Conservation (phyloP, 1,140 invertebrate genomes). For the Brachionus angularis region DNA sequence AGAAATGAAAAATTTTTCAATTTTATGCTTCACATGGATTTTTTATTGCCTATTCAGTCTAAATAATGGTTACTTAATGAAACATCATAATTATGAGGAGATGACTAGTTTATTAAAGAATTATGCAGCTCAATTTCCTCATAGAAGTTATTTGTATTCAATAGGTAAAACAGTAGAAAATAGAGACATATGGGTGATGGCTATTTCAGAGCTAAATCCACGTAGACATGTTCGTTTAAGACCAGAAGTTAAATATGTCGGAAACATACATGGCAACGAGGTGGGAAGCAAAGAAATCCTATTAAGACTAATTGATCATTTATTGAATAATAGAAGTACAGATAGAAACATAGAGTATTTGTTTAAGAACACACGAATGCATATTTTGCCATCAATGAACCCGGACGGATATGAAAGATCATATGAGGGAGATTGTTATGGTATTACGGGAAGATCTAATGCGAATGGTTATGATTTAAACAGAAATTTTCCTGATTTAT, state of each 20-base stretch:
- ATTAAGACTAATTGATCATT: slow-evolving; percentile 73
- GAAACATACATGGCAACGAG: slow-evolving; percentile 87
- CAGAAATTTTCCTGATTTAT: slow-evolving; percentile 85
- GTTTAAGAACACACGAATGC: slow-evolving; percentile 73
- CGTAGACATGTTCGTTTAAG: background rate
- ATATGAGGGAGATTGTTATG: background rate
- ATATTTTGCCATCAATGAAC: slow-evolving; percentile 81
- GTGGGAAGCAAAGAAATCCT: slow-evolving; percentile 76
- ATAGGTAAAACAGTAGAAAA: slow-evolving; percentile 77
- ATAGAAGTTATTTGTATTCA: slow-evolving; percentile 75
- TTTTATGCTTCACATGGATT: too few species aligned
- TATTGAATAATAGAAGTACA: slow-evolving; percentile 69
- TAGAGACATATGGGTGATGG: background rate
- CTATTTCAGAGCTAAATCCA: background rate
- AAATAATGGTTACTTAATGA: too few species aligned
- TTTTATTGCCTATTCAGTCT: too few species aligned
- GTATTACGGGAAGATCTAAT: slow-evolving; percentile 75
- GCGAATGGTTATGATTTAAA: slow-evolving; percentile 81
- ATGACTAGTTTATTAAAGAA: background rate
- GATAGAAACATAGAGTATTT: slow-evolving; percentile 67
- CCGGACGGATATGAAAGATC: slow-evolving; percentile 63
- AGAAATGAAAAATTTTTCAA: too few species aligned
- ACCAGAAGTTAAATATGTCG: slow-evolving; percentile 81
- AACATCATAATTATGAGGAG: background rate
- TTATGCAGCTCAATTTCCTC: slow-evolving; percentile 63